Evolutionary conservation across 2,797 vertebrate species (phyloP), one percentile per base, ranked within the genome.

Genomic region (Parotocinclus haroldoi): DNA sequence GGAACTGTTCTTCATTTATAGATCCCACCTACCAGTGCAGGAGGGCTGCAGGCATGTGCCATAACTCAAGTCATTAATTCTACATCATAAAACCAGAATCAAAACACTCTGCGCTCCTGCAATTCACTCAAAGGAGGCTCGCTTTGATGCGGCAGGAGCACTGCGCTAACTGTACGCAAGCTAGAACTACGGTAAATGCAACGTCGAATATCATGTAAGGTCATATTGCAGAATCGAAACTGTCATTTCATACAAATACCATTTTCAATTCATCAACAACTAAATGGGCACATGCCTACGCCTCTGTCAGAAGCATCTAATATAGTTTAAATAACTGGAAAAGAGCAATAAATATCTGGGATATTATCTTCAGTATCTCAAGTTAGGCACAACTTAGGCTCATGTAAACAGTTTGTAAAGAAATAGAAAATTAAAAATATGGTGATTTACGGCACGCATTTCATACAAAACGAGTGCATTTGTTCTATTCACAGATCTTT

Each of bases 321-420:
- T 17, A 39, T 0, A 57, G 60, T 65, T 57, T 75, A 62, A 60
- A 69, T 73, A 36, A 78, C 68, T 51, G 72, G 72, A 19, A 72
- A 71, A 77, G 72, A 72, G 61, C 82, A 82, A 85, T 79, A 80
- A 74, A 76, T 63, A 81, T 68, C 60, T 60, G 62, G 40, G 66
- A 78, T 62, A 69, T 71, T 17, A 42, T 66, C 66, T 71, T 48
- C 12, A 42, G 69, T 81, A 68, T 83, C 68, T 71, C 73, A 72
- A 75, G 75, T 88, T 85, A 90, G 90, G 88, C 89, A 90, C 88
- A 85, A 88, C 79, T 84, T 78, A 86, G 78, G 75, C 70, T 80
- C 66, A 79, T 80, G 81, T 89, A 86, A 89, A 89, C 86, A 78
- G 61, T 74, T 80, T 78, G 84, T 81, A 79, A 59, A 71, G 60